These are phyloP conservation scores for Lophius americanus DNA, from an alignment of 2,797 vertebrate species.

Conservation along the genomic window DNA sequence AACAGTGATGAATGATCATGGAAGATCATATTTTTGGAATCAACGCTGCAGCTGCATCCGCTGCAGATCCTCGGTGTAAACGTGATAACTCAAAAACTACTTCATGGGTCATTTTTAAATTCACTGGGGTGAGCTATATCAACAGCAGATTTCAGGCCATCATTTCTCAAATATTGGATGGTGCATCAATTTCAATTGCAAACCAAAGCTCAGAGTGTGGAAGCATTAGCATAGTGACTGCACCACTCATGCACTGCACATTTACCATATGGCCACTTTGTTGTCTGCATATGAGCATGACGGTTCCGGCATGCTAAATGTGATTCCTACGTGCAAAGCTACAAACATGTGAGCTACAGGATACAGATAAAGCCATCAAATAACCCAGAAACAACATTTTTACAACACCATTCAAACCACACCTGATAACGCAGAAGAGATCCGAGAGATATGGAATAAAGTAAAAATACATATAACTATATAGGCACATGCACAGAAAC, in stretches of 20 bases:
- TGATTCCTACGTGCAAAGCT: neutral
- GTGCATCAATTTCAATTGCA: neutral
- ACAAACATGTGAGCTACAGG: neutral
- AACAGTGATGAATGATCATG: too few species aligned
- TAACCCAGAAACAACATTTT: neutral
- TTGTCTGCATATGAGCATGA: slow-evolving; percentile 25
- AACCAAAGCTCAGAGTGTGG: slow-evolving; percentile 9
- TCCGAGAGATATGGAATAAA: neutral
- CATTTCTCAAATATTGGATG: too few species aligned
- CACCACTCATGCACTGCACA: slow-evolving; percentile 13
- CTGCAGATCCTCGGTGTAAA: too few species aligned
- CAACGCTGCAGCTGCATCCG: too few species aligned
- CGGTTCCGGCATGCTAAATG: slow-evolving; percentile 41
- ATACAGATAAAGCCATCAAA: neutral
- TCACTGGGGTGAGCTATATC: too few species aligned
- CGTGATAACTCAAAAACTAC: too few species aligned
- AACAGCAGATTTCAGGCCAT: too few species aligned
- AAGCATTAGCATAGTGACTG: slow-evolving; percentile 40
- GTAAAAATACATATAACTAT: neutral
- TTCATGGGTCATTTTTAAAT: too few species aligned
- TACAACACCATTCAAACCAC: too few species aligned
- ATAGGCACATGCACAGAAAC: neutral
- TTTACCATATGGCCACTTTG: slow-evolving; percentile 39
- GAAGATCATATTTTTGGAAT: too few species aligned
- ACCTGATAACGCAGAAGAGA: neutral